Base-by-base conservation (phyloP, 1,140 invertebrate genomes). In the Drosophila obscura region DNA sequence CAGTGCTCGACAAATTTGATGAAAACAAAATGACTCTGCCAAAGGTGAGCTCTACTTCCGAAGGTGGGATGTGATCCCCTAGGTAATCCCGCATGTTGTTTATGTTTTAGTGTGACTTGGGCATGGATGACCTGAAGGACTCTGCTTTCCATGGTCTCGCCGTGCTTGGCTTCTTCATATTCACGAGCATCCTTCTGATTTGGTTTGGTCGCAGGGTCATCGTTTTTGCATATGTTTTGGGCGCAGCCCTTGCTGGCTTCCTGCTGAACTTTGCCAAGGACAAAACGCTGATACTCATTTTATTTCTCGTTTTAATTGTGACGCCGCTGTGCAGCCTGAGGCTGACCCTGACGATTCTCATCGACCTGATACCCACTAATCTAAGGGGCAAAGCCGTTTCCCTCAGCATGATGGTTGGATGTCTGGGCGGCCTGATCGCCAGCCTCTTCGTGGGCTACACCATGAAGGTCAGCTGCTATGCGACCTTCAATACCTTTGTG, bases 301-400 rank as follows among this genome's bases (percentile, higher is more conserved):
- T 35, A 0, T 72, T 75, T 16, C 24, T 72, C 15, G 22, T 58
- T 0, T 6, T 76, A 0, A 50, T 53, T 8, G 55, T 64, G 45
- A 39, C 66, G 0, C 19, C 55, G 0, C 2, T 79, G 26, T 65
- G 72, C 19, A 28, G 58, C 13, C 0, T 80, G 1, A 19, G 76
- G 8, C n/a, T 83, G 51, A 2, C 28, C 0, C 0, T 48, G 0
- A 16, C 58, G 2, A 19, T 79, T 9, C 0, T 84, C n/a, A 58
- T 83, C 19, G 80, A 83, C 57, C 7, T 71, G 7, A 35, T 79
- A 9, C 80, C 80, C 6, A 84, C 80, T 1, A 51, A 76, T 4
- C 9, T 80, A 0, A 72, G 80, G 35, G 35, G 80, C 79, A n/a
- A 73, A 16, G 61, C 73, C 6, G 13, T 69, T 0, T 50, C 77